Conservation (phyloP, 2,797 vertebrate genomes). For the Molothrus aeneus region DNA sequence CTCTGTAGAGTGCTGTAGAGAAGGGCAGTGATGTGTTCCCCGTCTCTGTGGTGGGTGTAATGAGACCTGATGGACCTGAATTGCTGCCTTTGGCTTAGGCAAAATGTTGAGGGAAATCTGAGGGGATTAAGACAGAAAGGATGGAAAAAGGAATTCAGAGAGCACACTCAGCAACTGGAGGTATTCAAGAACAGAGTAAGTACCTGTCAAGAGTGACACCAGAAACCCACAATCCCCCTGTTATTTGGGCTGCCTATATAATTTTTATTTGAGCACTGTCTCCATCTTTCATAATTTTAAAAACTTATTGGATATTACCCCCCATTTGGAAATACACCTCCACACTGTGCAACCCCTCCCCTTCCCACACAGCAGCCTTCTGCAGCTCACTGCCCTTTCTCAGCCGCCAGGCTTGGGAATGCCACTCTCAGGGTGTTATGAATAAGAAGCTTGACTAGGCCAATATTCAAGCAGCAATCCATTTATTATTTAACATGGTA, state of each 20-base stretch:
- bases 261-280: not conserved
- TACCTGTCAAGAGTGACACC: not conserved
- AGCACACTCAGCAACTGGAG: not conserved
- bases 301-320: too few species aligned
- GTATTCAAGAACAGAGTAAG: not conserved
- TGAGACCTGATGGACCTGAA: not conserved
- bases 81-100: not conserved
- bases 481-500: too few species aligned
- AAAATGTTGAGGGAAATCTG: not conserved
- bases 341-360: fast-evolving
- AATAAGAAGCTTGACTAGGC: too few species aligned
- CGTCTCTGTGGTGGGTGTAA: not conserved
- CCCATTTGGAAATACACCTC: not conserved
- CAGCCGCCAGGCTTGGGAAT: fast-evolving
- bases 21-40: not conserved
- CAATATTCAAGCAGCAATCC: too few species aligned
- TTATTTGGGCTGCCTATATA: not conserved
- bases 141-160: not conserved
- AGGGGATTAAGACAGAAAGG: not conserved
- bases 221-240: not conserved
- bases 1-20: not conserved
- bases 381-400: not conserved
- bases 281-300: not conserved
- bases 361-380: fast-evolving
- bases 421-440: too few species aligned